Evolutionary conservation across 2,113 vertebrate genomes (phyloP).

Genomic region (Varanus komodoensis): DNA sequence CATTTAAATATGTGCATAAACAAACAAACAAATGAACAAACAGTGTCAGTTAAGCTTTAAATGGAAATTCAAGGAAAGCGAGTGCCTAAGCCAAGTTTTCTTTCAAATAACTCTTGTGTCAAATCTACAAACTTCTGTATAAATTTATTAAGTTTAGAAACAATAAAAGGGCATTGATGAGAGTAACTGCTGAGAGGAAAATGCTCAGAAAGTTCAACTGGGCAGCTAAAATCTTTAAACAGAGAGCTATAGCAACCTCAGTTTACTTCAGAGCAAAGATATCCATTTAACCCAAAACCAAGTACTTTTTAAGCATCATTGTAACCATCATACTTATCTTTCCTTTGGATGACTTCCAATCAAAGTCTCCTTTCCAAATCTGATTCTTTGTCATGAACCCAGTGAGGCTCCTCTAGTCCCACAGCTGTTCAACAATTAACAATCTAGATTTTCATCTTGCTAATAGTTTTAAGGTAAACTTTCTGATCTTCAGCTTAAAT

Average conservation of each 20-base stretch:
- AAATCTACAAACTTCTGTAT: background rate
- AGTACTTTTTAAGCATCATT: background rate
- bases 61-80: no score
- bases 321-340: no score
- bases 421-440: background rate
- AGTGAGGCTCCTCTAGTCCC: background rate
- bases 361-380: no score
- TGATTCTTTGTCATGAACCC: no score
- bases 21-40: no score
- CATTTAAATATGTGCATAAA: no score
- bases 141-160: background rate
- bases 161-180: background rate
- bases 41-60: no score
- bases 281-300: background rate
- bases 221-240: background rate
- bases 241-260: background rate
- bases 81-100: no score
- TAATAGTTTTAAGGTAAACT: background rate
- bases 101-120: background rate
- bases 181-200: background rate
- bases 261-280: background rate
- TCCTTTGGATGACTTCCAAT: no score
- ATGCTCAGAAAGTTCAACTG: background rate
- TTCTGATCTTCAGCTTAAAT: background rate
- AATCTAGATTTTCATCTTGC: no score